phyloP scores from a whole-genome alignment of 2,797 vertebrate species.

The Meda fulgida region DNA sequence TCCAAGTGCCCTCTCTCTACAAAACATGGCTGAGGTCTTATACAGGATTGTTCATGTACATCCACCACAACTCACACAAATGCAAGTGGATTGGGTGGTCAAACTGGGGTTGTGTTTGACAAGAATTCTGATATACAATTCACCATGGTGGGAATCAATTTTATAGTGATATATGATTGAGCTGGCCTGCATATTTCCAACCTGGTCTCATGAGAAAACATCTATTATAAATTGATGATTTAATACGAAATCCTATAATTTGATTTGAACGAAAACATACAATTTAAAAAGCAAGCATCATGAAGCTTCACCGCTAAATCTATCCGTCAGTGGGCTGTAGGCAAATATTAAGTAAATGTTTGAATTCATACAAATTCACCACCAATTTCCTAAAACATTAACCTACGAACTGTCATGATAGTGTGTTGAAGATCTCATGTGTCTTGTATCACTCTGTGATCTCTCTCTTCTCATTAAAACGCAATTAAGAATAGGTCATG shows the following conservation, averaged over 20 bases:
- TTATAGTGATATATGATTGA: too few species aligned
- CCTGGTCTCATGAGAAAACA: neutral
- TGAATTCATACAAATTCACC: neutral
- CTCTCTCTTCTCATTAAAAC: neutral
- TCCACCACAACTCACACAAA: constrained; percentile 24
- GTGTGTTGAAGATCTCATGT: neutral
- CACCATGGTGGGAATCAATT: too few species aligned
- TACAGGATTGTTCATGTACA: constrained; percentile 63
- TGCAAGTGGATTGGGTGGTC: neutral
- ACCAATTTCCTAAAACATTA: neutral
- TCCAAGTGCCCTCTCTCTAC: constrained; percentile 50
- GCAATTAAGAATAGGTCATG: neutral
- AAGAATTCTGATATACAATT: constrained; percentile 7
- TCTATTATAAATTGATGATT: neutral
- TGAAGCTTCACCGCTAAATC: neutral
- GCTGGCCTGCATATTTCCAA: neutral
- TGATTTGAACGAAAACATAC: neutral
- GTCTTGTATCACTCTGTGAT: neutral
- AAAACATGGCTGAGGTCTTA: constrained; percentile 55
- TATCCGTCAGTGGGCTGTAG: neutral
- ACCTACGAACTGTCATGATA: neutral
- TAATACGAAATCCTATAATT: neutral
- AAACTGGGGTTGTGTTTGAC: neutral
- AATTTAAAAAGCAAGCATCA: neutral
- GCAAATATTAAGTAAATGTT: neutral